Evolutionary conservation across 2,113 vertebrate genomes (phyloP).

Genomic region (Protobothrops mucrosquamatus): DNA sequence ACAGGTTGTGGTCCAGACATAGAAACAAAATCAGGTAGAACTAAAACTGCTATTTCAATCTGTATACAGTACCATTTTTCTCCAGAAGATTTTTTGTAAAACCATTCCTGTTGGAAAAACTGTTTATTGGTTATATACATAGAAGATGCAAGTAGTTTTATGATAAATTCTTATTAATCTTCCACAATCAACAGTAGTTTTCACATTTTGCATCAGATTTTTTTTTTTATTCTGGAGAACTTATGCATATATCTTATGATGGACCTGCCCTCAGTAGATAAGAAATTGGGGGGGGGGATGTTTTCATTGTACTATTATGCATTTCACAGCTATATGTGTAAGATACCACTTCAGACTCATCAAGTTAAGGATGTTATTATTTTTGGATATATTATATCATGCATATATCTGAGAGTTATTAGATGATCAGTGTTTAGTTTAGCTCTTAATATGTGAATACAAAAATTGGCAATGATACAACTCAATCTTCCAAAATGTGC

Average conservation of each 20-base stretch:
- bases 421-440: not conserved
- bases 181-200: not conserved
- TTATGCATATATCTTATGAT: not conserved
- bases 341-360: not conserved
- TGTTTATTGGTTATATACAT: not conserved
- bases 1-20: not conserved
- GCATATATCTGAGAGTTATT: not conserved
- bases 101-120: not conserved
- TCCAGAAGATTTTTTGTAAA: not conserved
- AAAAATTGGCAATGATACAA: not conserved
- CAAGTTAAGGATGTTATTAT: not conserved
- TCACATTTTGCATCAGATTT: not conserved
- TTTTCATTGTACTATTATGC: not conserved
- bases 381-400: not conserved
- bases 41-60: not conserved
- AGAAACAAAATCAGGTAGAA: not conserved
- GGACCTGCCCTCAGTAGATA: not conserved
- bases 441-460: not conserved
- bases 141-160: not conserved
- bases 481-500: not conserved
- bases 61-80: not conserved
- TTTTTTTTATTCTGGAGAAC: not conserved
- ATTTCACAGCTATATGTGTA: not conserved
- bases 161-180: not conserved
- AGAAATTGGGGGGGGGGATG: not conserved